Percentiles rank a stretch among this genome's conserved stretches.
These are phyloP conservation scores for Psittacula derbiana DNA, from an alignment of 2,797 vertebrate genomes.

Conservation along the genomic window DNA sequence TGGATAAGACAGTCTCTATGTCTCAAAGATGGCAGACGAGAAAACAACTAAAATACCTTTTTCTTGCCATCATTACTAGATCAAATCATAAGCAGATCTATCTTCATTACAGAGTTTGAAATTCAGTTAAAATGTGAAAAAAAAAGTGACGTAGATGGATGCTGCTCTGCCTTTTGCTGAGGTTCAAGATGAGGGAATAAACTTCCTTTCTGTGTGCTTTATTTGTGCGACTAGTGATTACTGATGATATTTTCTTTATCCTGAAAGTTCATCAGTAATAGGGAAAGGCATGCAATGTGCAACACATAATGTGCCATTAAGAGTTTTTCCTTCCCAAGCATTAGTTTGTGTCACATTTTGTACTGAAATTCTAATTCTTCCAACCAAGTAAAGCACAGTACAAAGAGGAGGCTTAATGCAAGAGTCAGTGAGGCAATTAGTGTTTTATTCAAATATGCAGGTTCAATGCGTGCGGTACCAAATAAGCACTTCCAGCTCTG, in stretches of 20 bases:
- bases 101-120: neutral
- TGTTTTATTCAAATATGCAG: constrained; percentile 31
- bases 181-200: neutral
- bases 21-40: neutral
- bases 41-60: neutral
- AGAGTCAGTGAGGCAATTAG: constrained; percentile 18
- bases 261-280: neutral
- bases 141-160: neutral
- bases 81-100: neutral
- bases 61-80: neutral
- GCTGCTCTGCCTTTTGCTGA: neutral
- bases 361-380: neutral
- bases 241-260: neutral
- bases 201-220: constrained; percentile 5
- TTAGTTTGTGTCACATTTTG: neutral
- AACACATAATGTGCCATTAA: neutral
- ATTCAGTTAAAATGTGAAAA: neutral
- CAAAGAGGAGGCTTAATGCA: neutral
- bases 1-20: neutral
- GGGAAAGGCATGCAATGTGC: neutral
- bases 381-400: neutral
- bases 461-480: constrained; percentile 8
- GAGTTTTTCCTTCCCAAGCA: neutral
- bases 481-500: constrained; percentile 31
- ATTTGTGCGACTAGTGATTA: neutral